Percentiles rank a stretch among this genome's conserved stretches.
phyloP scores from a whole-genome alignment of 2,797 vertebrate genomes.

The Natrix natrix region DNA sequence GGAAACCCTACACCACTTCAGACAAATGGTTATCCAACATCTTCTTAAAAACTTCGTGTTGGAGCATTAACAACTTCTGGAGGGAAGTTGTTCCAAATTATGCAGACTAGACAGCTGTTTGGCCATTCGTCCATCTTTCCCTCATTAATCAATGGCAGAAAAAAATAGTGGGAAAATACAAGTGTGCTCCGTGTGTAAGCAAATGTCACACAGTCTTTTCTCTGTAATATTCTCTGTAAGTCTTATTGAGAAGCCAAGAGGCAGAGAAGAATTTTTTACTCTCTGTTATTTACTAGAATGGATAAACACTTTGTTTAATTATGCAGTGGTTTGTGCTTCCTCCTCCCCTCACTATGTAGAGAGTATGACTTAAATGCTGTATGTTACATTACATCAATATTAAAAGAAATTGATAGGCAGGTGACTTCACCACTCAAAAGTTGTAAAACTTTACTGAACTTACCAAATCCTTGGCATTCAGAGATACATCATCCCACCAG shows the following conservation, averaged over 20 bases:
- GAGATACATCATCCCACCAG: constrained; percentile 90
- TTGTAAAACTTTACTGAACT: constrained; percentile 52
- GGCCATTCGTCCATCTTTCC: neutral
- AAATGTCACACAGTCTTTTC: neutral
- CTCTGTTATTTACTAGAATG: neutral
- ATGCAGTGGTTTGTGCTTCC: neutral
- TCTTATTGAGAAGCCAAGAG: neutral
- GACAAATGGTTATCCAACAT: too few species aligned
- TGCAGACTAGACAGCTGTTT: neutral
- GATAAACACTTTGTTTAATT: neutral
- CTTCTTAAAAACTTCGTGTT: too few species aligned
- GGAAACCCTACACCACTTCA: too few species aligned
- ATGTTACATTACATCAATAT: neutral
- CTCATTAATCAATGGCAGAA: neutral
- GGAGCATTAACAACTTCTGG: too few species aligned
- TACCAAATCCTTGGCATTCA: constrained; percentile 89
- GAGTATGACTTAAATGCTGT: neutral
- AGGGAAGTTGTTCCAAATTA: too few species aligned
- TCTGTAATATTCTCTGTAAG: neutral
- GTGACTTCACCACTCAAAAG: neutral
- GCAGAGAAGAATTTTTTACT: neutral
- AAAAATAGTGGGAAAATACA: neutral
- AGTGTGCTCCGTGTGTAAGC: neutral
- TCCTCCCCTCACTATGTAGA: neutral
- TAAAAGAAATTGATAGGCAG: neutral